phyloP scores from a whole-genome alignment of 2,797 vertebrate species.

The Enteromius afrohamiltoni region DNA sequence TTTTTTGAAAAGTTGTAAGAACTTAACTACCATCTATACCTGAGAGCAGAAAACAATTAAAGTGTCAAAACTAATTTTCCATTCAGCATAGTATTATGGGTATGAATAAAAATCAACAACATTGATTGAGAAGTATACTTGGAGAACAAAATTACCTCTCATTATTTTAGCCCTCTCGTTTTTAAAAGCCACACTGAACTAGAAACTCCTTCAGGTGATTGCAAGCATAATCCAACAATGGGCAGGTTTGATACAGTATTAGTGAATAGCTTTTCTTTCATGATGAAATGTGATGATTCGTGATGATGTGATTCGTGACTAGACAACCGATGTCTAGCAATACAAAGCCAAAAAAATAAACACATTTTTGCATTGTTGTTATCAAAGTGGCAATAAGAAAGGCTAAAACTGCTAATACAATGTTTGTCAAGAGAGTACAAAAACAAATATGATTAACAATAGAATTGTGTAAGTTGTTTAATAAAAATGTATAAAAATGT shows the following conservation, averaged over 20 bases:
- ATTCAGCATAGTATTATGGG: not conserved
- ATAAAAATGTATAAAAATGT: too few relatives aligned
- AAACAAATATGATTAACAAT: not conserved
- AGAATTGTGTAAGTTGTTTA: not conserved
- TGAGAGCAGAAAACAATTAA: conserved; percentile 13
- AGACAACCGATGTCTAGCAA: not conserved
- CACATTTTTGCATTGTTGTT: not conserved
- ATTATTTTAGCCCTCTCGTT: conserved; percentile 2
- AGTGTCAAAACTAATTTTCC: conserved; percentile 18
- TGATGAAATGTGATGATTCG: too few relatives aligned
- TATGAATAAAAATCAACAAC: conserved; percentile 25
- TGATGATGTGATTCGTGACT: conserved; percentile 19
- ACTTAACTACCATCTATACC: not conserved
- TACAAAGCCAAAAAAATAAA: not conserved
- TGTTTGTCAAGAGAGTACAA: not conserved
- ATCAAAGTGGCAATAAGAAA: not conserved
- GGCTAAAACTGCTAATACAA: not conserved
- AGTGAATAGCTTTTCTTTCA: conserved; percentile 33
- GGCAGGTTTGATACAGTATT: conserved; percentile 9
- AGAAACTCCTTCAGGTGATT: conserved; percentile 14
- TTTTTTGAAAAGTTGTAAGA: conserved; percentile 13
- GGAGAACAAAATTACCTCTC: conserved; percentile 4
- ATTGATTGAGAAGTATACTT: conserved; percentile 37
- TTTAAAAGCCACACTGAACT: conserved; percentile 13
- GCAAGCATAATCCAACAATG: conserved; percentile 29